A percentile compares a stretch with the other conserved stretches of the same genome.
phyloP scores from a whole-genome alignment of 2,888 invertebrate genomes.

The Apantesis nais region DNA sequence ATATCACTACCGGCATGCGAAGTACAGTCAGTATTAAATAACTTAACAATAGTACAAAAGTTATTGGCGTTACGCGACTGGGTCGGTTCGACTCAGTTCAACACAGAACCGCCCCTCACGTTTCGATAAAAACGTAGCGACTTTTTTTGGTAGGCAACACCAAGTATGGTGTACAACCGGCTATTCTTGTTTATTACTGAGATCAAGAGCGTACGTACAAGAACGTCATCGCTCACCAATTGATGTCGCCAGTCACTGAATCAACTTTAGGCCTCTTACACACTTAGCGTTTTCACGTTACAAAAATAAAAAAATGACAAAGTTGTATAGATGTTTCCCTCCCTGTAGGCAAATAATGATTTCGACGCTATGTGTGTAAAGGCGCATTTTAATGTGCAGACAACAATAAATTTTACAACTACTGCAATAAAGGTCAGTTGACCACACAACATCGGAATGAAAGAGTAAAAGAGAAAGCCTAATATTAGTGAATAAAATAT shows the following conservation, averaged over 20 bases:
- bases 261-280: slow-evolving; percentile 34
- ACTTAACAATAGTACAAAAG: slow-evolving; percentile 20
- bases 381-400: slow-evolving; percentile 28
- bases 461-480: slow-evolving; percentile 69
- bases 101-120: background rate
- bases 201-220: slow-evolving; percentile 40
- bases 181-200: slow-evolving; percentile 41
- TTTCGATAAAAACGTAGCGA: slow-evolving; percentile 18
- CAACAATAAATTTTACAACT: slow-evolving; percentile 36
- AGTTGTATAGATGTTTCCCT: slow-evolving; percentile 36
- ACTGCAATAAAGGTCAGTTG: slow-evolving; percentile 46
- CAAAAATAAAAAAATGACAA: slow-evolving; percentile 41
- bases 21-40: background rate
- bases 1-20: background rate
- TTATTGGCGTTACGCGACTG: slow-evolving; percentile 24
- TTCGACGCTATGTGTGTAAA: slow-evolving; percentile 40
- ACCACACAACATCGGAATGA: slow-evolving; percentile 68
- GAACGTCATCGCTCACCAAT: background rate
- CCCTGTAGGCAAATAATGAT: slow-evolving; percentile 38
- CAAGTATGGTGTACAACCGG: slow-evolving; percentile 10
- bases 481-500: slow-evolving; percentile 52
- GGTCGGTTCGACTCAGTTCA: background rate
- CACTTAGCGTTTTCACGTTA: slow-evolving; percentile 40
- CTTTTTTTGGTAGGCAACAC: slow-evolving; percentile 28
- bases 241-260: slow-evolving; percentile 29